Evolutionary conservation across 2,888 invertebrate genomes (phyloP), one percentile per base, ranked within the genome.

Genomic region (Tanytarsus gracilentus): DNA sequence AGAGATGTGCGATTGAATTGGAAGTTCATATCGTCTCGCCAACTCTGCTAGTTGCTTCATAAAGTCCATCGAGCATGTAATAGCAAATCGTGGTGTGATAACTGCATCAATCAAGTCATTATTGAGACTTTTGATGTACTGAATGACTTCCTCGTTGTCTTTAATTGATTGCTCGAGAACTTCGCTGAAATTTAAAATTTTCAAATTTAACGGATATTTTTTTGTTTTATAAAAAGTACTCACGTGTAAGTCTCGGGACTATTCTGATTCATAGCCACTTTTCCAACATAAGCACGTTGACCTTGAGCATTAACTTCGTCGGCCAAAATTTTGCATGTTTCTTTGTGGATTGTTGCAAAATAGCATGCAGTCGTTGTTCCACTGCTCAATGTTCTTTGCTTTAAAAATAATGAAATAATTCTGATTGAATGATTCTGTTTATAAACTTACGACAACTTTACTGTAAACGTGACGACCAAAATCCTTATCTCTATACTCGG

Each of bases 351-450:
- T 0, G 92, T 86, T 3, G 85, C 91, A 73, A 86, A 94, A 70
- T 94, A 95, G 64, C 86, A 85, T 0, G 92, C 92, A 29, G 92
- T 88, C 4, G 95, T 95, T 14, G 94, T 93, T 4, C 95, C 95
- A 73, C 81, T 78, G 16, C 74, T 75, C 55, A 94, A 68, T 16
- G 90, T 82, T 62, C 79, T 79, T 92, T 93, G 67, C 64, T 75
- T n/a, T 7, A 61, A 52, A 49, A 64, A 58, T 55, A 23, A 21
- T 51, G 21, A 48, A 63, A 39, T 14, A 49, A 7, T 11, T 25
- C 9, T 16, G 4, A 26, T 26, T 44, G 8, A 5, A 44, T 16
- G 18, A 21, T n/a, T 16, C 11, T 5, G 3, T 9, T 9, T 44
- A 21, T 21, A 2, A 62, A 77, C 84, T 79, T 76, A 93, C 92